Evolutionary conservation across 1,140 invertebrate genomes (phyloP), one percentile per base, ranked within the genome.

Genomic region (Sitophilus oryzae): DNA sequence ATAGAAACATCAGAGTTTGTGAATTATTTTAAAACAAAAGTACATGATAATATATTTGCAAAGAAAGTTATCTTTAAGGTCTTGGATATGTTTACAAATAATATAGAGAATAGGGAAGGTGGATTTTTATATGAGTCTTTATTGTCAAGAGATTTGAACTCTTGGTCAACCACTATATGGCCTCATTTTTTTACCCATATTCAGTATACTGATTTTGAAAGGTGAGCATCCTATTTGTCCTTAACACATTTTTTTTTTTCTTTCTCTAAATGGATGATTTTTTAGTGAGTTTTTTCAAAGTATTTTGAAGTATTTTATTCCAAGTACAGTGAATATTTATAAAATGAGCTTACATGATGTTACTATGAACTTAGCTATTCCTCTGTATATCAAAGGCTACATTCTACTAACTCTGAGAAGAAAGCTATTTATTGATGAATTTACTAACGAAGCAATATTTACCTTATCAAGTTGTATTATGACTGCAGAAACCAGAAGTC

Each of bases 261-360:
- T 23, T 8, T 21, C 23, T 45, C 37, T 14, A 11, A 16, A 40
- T 38, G 4, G 8, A n/a, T 22, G 14, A 14, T 30, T 41, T 60
- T 62, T 42, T 52, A 62, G 61, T 9, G 61, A 63, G 49, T 63
- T 63, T 50, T 55, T 43, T 37, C 58, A 63, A 19, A 63, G 61
- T 25, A 42, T 63, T 15, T 14, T 58, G 14, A 63, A 63, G 46
- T 63, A 63, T 25, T 63, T 58, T 58, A 60, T 63, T 23, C 58
- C 61, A 5, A 40, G 41, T 5, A 60, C 52, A 30, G 49, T 63
- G 1, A 40, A 14, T 23, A 19, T 18, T 14, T 63, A 60, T 35
- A 40, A 53, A 51, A 6, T 22, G 16, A 9, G 58, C 1, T 56
- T 60, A 30, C 56, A 58, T 50, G 19, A 20, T 5, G 60, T 60